phyloP scores from a whole-genome alignment of 2,113 vertebrate genomes.

The Zosterops japonicus region DNA sequence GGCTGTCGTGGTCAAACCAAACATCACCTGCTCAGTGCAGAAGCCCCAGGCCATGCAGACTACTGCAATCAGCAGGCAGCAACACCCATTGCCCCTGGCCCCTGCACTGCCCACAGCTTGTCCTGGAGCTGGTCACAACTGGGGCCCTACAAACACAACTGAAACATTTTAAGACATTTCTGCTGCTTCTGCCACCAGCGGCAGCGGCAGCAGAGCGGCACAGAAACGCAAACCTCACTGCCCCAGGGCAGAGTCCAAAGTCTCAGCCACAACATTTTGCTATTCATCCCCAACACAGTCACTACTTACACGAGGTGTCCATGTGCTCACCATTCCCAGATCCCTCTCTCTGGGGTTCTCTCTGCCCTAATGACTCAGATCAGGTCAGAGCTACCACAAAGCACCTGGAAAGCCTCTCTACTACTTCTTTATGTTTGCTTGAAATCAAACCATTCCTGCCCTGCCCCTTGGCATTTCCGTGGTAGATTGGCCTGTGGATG shows the following conservation, averaged over 20 bases:
- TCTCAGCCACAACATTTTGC: not conserved
- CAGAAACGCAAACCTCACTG: not conserved
- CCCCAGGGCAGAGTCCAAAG: slow-evolving; percentile 47
- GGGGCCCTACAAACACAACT: accelerated
- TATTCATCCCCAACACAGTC: not conserved
- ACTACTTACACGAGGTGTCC: not conserved
- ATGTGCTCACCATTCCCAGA: accelerated
- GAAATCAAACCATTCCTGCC: not conserved
- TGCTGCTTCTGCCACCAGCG: not conserved
- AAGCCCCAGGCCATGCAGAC: not conserved
- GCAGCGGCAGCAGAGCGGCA: not conserved
- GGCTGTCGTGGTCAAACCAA: not conserved
- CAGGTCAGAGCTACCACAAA: not conserved
- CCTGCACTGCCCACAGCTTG: accelerated
- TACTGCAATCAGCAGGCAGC: not conserved
- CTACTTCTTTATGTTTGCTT: not conserved
- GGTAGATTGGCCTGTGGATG: not conserved
- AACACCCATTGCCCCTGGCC: not conserved
- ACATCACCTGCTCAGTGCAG: not conserved
- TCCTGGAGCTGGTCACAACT: not conserved
- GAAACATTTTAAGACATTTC: not conserved
- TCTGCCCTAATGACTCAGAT: not conserved
- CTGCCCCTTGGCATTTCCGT: not conserved
- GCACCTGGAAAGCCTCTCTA: not conserved
- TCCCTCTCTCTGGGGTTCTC: not conserved